A percentile compares a stretch with the other conserved stretches of the same genome.
Conservation (phyloP, 2,797 vertebrate genomes). For the Neosilurus mollespiculum region DNA sequence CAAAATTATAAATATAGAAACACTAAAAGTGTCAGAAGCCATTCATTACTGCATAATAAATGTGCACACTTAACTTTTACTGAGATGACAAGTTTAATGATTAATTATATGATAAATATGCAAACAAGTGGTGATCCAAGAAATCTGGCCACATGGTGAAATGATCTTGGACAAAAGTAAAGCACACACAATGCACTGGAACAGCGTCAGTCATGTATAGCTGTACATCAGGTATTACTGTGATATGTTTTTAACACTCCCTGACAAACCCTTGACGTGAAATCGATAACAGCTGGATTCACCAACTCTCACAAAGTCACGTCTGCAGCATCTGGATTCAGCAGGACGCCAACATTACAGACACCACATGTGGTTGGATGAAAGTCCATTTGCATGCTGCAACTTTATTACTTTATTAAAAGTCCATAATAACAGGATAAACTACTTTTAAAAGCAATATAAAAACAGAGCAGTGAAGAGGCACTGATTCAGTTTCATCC, state of each 20-base stretch:
- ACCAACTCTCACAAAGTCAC: background rate
- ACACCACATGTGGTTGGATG: background rate
- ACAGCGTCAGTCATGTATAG: background rate
- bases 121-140: background rate
- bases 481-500: background rate
- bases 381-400: background rate
- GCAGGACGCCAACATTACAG: background rate
- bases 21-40: background rate
- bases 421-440: background rate
- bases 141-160: background rate
- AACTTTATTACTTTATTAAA: background rate
- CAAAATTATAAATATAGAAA: background rate
- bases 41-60: background rate
- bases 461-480: background rate
- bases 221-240: background rate
- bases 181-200: background rate
- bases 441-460: background rate
- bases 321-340: slow-evolving; percentile 24
- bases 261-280: background rate
- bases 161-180: background rate
- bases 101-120: background rate
- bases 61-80: background rate
- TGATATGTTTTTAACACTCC: background rate
- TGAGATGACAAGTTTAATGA: background rate
- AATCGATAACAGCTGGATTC: background rate